Conservation (phyloP, 2,113 vertebrate genomes). For the Tricholaema leucomelas region DNA sequence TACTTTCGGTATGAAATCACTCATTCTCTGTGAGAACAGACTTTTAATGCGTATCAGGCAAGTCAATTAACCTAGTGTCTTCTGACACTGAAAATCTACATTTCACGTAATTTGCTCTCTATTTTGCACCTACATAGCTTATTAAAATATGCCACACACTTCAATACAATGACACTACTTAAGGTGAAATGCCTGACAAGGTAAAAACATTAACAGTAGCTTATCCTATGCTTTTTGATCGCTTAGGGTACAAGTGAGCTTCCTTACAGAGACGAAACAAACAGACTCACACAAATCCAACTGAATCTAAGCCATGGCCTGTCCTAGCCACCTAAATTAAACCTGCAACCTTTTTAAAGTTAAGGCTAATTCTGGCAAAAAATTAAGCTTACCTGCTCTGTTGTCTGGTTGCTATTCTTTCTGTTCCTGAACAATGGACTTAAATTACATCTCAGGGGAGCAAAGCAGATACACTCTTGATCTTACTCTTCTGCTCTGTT, state of each 20-base stretch:
- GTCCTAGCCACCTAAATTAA: neutral
- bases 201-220: neutral
- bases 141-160: neutral
- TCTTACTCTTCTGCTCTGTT: neutral
- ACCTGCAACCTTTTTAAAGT: neutral
- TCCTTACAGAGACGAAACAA: neutral
- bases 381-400: neutral
- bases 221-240: neutral
- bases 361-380: neutral
- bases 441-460: neutral
- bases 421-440: neutral
- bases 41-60: neutral
- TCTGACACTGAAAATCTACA: neutral
- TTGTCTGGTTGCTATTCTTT: neutral
- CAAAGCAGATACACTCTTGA: neutral
- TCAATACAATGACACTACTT: neutral
- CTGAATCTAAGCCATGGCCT: neutral
- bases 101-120: neutral
- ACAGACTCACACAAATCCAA: neutral
- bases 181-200: neutral
- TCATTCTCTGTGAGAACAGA: neutral
- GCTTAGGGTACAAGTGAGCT: neutral
- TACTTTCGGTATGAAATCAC: neutral
- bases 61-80: neutral
- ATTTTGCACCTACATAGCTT: neutral